Evolutionary conservation across 2,888 invertebrate species (phyloP), one percentile per base, ranked within the genome.

Genomic region (Apotomis capreana): DNA sequence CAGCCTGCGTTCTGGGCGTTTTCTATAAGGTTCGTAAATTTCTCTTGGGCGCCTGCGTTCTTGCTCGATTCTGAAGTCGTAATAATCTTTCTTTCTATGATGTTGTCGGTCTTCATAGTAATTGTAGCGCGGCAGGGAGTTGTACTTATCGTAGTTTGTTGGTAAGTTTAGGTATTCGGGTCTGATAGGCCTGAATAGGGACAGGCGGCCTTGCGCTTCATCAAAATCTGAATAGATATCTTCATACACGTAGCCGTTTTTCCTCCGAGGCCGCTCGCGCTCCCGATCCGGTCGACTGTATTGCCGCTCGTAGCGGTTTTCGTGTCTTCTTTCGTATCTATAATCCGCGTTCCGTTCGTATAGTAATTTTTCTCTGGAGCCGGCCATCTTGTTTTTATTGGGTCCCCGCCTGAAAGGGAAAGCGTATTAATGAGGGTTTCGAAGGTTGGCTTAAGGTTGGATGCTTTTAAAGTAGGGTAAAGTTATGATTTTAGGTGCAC

Each of bases 221-320:
- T 93, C 93, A 76, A 91, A 93, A 76, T 93, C 92, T 37, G 92
- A 92, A 75, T 94, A 94, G 54, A 93, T 92, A 76, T 94, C 94
- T 85, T 94, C 94, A 77, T 89, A 93, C 12, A 93, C 92, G 76
- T 89, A 93, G 1, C 93, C 93, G 73, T 93, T 92, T 78, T 88
- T 92, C 55, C 92, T 82, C 79, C 86, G 83, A 6, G 90, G 89
- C 76, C 86, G 80, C 52, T 89, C 90, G 73, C 84, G 74, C 37
- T 81, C 78, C 5, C 79, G 80, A 3, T 78, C 77, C 52, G 82
- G 76, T 13, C 68, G 69, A 36, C 59, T 65, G 36, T 68, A 68
- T 51, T 74, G 72, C 10, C 55, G 54, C 58, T 69, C 52, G 12
- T 70, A 61, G 15, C 73, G 59, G 10, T 36, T 58, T 9, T 72